Base-by-base conservation (phyloP, 2,888 invertebrate genomes). In the Cheilosia soror region DNA sequence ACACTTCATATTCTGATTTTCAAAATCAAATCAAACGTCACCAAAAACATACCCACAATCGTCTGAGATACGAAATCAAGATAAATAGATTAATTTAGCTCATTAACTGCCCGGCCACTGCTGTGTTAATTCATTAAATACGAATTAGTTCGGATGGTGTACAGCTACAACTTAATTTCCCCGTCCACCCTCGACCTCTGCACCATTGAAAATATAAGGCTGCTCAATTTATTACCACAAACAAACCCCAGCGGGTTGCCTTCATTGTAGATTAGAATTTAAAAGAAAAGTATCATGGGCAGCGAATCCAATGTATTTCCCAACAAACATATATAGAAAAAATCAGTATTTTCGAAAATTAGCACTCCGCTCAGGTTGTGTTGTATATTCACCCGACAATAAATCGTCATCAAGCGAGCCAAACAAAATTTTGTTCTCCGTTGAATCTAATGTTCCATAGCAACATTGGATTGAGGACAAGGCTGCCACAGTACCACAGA, bases 101-200 rank as follows among this genome's bases (percentile, higher is more conserved):
- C 72, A 66, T 77, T 77, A 78, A 72, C 33, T 55, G 42, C 62
- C 20, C 40, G 55, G 31, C 49, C 77, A 66, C 55, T 57, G 33
- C 15, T 53, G 65, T 69, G 73, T 79, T 75, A 65, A 83, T 79
- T 79, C 69, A 84, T 84, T 84, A 84, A 79, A 84, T 75, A 69
- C 58, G 69, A 65, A 79, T 84, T 75, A 80, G 53, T 69, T 69
- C 37, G 25, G 42, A 66, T 68, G 60, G 31, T 69, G 44, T 42
- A 60, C 42, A 25, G 53, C 58, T 49, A 62, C 78, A 78, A 66
- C 62, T 20, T 58, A 27, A 79, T 72, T 72, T 53, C n/a, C 33
- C 40, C 31, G 33, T 33, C 60, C 40, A 25, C 11, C 15, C 31
- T 62, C 44, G 11, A 25, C 9, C 13, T 9, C 55, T 29, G 11